phyloP scores from a whole-genome alignment of 2,797 vertebrate species.

The Petrocephalus sullivani region DNA sequence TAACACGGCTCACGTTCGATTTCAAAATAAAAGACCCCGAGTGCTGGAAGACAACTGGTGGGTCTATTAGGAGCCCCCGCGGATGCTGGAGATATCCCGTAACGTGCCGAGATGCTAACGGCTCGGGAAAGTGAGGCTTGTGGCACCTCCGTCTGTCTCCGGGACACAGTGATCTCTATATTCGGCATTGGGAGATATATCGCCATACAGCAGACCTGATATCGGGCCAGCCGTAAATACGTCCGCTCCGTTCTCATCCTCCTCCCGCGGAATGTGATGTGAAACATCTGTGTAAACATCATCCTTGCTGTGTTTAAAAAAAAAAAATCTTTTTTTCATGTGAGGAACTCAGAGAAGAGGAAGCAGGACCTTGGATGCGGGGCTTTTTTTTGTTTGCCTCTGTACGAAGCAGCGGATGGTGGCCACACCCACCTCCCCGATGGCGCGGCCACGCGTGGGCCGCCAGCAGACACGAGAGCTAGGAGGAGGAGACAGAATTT shows the following conservation, averaged over 20 bases:
- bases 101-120: not conserved
- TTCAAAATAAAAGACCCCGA: not conserved
- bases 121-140: not conserved
- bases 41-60: not conserved
- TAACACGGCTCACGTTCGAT: not conserved
- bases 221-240: slow-evolving; percentile 40
- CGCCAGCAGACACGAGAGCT: not conserved
- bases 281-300: slow-evolving; percentile 42
- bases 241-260: slow-evolving; percentile 16
- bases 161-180: not conserved
- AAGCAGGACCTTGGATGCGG: not conserved
- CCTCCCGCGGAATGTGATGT: slow-evolving; percentile 33
- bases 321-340: not conserved
- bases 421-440: not conserved
- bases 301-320: not conserved
- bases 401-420: not conserved
- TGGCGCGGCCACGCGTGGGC: not conserved
- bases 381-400: not conserved
- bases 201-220: slow-evolving; percentile 44
- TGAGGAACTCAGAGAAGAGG: not conserved
- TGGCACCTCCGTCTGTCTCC: not conserved
- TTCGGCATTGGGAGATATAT: slow-evolving; percentile 31
- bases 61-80: not conserved
- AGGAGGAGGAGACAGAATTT: not conserved
- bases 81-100: not conserved